Evolutionary conservation across 2,888 invertebrate genomes (phyloP).

Genomic region (Oscheius myriophilus): DNA sequence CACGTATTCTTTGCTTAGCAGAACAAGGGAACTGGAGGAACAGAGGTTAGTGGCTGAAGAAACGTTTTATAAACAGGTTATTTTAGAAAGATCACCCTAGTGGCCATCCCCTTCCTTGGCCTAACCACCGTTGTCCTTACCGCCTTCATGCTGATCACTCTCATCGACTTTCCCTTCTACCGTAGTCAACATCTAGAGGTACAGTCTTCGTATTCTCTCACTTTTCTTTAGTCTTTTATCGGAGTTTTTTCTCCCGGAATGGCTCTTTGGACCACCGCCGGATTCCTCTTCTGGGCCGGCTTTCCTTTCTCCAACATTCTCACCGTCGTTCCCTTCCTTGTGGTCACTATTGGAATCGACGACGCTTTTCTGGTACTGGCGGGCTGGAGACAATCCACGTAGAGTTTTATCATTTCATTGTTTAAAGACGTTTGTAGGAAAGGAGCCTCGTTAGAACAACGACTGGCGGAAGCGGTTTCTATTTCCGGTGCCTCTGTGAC

Average conservation of each 20-base stretch:
- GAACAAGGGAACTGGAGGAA: constrained; percentile 64
- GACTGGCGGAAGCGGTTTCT: constrained; percentile 52
- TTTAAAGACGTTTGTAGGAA: constrained; percentile 51
- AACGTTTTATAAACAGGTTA: no score
- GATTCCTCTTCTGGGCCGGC: constrained; percentile 60
- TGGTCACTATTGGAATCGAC: constrained; percentile 68
- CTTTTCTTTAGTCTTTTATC: constrained; percentile 56
- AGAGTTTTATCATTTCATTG: constrained; percentile 2
- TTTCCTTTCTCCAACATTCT: constrained; percentile 68
- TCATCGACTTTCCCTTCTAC: constrained; percentile 60
- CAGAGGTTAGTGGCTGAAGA: constrained; percentile 44
- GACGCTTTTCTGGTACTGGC: constrained; percentile 68
- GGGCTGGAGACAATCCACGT: constrained; percentile 68
- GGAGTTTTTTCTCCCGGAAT: constrained; percentile 66
- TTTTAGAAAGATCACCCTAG: constrained; percentile 58
- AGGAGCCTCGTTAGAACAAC: constrained; percentile 47
- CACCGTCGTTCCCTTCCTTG: constrained; percentile 67
- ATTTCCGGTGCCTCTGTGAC: constrained; percentile 59
- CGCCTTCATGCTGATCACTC: constrained; percentile 63
- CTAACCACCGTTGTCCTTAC: constrained; percentile 62
- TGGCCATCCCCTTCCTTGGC: constrained; percentile 62
- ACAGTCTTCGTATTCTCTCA: neutral
- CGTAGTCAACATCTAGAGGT: constrained; percentile 66
- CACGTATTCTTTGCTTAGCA: constrained; percentile 58
- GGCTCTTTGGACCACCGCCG: constrained; percentile 66